Conservation (phyloP, 2,113 vertebrate genomes). For the Camelus bactrianus region DNA sequence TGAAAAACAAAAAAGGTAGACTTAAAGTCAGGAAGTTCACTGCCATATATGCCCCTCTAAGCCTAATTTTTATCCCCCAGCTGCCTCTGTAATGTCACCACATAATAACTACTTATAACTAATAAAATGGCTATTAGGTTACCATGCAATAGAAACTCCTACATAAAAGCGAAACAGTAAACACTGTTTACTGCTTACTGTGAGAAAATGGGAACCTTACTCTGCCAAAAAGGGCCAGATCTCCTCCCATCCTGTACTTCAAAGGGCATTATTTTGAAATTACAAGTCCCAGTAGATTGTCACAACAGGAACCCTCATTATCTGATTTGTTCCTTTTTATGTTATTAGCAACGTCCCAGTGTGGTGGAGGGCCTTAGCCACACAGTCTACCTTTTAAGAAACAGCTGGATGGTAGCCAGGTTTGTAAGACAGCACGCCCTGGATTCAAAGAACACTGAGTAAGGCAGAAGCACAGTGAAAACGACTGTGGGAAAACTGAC, state of each 20-base stretch:
- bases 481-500: background rate
- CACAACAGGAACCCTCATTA: background rate
- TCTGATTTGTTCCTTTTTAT: background rate
- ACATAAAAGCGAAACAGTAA: background rate
- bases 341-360: background rate
- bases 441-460: background rate
- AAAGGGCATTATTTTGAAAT: constrained; percentile 26
- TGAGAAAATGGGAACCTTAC: background rate
- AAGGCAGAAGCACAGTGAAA: background rate
- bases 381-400: background rate
- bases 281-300: background rate
- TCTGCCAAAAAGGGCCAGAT: background rate
- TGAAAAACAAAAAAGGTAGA: background rate
- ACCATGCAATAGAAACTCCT: background rate
- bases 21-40: background rate
- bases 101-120: background rate
- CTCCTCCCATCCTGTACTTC: background rate
- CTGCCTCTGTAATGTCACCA: background rate
- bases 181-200: background rate
- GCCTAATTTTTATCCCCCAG: background rate
- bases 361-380: background rate
- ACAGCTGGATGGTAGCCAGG: background rate
- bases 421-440: background rate
- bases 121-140: background rate
- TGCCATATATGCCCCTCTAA: background rate